These are phyloP conservation scores for Hypena proboscidalis DNA, from an alignment of 2,888 invertebrate species.

Conservation along the genomic window DNA sequence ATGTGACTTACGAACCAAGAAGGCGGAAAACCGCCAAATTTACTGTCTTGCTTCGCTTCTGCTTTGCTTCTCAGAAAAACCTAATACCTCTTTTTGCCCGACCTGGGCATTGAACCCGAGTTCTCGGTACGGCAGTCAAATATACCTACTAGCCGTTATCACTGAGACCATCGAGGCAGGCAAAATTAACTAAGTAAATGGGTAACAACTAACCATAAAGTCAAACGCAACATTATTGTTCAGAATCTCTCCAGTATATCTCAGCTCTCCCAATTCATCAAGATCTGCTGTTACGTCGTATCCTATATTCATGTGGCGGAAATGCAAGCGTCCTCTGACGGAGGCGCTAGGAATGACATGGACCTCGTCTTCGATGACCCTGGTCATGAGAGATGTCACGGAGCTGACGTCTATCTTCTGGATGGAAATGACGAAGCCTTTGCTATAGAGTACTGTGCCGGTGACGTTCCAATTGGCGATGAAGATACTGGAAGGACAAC, in stretches of 20 bases:
- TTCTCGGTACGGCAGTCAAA: no score
- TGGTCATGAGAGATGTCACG: conserved; percentile 24
- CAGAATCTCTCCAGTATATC: conserved; percentile 53
- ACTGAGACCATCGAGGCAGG: no score
- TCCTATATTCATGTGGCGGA: conserved; percentile 53
- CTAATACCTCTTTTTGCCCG: no score
- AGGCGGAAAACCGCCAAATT: no score
- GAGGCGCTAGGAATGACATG: conserved; percentile 21
- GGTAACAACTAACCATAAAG: conserved; percentile 44
- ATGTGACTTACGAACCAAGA: no score
- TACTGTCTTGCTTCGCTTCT: no score
- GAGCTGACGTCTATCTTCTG: conserved; percentile 51
- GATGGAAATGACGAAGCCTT: conserved; percentile 66
- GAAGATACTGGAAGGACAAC: conserved; percentile 50
- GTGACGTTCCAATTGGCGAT: conserved; percentile 56
- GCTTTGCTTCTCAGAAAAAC: no score
- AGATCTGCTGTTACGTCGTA: conserved; percentile 56
- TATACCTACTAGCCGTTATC: no score
- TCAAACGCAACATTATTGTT: conserved; percentile 31
- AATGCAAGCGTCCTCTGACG: conserved; percentile 44
- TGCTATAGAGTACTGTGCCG: conserved; percentile 59
- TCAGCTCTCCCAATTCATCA: conserved; percentile 31
- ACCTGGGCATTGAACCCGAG: no score
- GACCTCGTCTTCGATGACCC: conserved; percentile 23
- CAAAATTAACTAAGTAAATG: no score